Conservation (phyloP, 2,888 invertebrate genomes). For the Hymenopus coronatus region DNA sequence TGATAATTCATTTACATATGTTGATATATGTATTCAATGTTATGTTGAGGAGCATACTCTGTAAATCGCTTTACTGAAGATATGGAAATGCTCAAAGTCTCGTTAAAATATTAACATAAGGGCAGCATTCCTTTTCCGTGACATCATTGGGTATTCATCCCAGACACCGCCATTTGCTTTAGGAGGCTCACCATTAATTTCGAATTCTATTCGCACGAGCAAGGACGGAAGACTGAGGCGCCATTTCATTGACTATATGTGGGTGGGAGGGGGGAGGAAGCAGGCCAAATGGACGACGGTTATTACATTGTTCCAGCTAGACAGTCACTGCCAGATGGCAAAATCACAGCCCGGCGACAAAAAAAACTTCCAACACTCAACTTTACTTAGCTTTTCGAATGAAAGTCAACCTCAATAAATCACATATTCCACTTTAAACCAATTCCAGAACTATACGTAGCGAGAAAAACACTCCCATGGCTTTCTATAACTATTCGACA, state of each 20-base stretch:
- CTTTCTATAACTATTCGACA: too few relatives aligned
- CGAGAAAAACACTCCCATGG: too few relatives aligned
- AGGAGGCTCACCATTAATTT: background rate
- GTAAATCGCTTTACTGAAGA: background rate
- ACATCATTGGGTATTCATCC: background rate
- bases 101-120: background rate
- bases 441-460: too few relatives aligned
- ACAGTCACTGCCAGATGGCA: background rate
- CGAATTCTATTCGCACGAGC: background rate
- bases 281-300: background rate
- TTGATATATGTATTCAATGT: too few relatives aligned
- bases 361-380: background rate
- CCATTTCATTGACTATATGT: background rate
- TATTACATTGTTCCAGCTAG: background rate
- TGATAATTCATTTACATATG: too few relatives aligned
- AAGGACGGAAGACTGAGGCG: background rate
- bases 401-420: background rate
- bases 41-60: too few relatives aligned
- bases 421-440: background rate
- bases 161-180: background rate
- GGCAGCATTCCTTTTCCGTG: background rate
- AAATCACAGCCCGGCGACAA: background rate
- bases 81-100: background rate
- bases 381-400: background rate
- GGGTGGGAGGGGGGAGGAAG: too few relatives aligned